A percentile compares a stretch with the other conserved stretches of the same genome.
Conservation (phyloP, 2,113 vertebrate species). For the Nycticryphes semicollaris region DNA sequence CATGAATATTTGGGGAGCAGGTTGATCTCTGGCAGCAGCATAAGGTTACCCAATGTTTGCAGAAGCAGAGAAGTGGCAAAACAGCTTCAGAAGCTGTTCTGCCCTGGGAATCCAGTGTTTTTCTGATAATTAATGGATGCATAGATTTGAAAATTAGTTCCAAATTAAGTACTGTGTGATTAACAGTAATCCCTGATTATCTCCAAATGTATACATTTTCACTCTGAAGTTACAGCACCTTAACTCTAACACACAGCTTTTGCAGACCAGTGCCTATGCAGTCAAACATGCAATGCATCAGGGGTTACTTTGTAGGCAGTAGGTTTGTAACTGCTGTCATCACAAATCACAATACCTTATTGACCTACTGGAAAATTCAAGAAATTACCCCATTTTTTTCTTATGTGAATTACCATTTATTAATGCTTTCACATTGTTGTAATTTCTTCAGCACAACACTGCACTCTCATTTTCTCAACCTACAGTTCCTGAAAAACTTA, state of each 20-base stretch:
- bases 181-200: neutral
- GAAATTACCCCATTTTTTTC: neutral
- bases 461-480: neutral
- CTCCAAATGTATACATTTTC: neutral
- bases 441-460: neutral
- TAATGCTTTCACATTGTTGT: neutral
- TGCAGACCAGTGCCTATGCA: neutral
- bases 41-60: neutral
- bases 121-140: neutral
- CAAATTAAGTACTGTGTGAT: neutral
- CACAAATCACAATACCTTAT: neutral
- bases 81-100: neutral
- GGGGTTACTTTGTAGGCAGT: neutral
- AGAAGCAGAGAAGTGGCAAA: neutral
- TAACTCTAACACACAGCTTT: neutral
- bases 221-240: neutral
- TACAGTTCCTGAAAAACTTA: neutral
- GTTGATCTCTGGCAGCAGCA: neutral
- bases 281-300: neutral
- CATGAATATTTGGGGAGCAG: rapidly evolving
- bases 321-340: neutral
- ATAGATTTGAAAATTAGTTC: neutral
- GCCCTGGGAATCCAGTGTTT: neutral
- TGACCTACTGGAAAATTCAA: neutral
- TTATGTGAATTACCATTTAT: neutral